Evolutionary conservation across 2,113 vertebrate species (phyloP).

Genomic region (Phaethon lepturus): DNA sequence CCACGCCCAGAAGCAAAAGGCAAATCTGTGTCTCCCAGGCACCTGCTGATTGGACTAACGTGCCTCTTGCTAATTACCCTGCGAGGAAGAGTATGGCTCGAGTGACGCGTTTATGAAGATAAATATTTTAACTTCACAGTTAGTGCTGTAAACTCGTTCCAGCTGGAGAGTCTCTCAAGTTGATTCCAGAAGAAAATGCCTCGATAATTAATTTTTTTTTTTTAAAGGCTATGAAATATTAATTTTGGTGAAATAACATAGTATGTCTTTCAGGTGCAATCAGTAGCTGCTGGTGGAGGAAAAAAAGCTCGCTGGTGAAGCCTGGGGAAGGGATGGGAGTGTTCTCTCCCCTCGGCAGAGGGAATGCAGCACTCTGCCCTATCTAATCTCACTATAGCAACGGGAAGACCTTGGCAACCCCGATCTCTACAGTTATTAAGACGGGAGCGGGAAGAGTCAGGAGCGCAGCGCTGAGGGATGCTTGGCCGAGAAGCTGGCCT

Average conservation of each 20-base stretch:
- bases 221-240: slow-evolving; percentile 5
- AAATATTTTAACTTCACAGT: slow-evolving; percentile 62
- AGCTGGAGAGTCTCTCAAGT: neutral
- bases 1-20: slow-evolving; percentile 62
- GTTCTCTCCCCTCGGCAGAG: slow-evolving; percentile 19
- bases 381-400: slow-evolving; percentile 72
- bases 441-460: slow-evolving; percentile 4
- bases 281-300: neutral
- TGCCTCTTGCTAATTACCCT: slow-evolving; percentile 54
- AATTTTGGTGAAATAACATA: neutral
- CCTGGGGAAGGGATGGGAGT: neutral
- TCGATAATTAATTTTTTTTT: neutral
- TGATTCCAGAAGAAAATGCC: slow-evolving; percentile 47
- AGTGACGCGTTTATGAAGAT: slow-evolving; percentile 47
- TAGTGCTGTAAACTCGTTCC: slow-evolving; percentile 1
- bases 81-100: neutral
- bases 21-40: slow-evolving; percentile 62
- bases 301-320: neutral
- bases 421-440: slow-evolving; percentile 50
- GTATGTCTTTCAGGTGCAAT: slow-evolving; percentile 25
- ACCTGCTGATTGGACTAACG: slow-evolving; percentile 58
- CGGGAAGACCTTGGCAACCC: slow-evolving; percentile 72
- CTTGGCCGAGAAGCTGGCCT: neutral
- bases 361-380: slow-evolving; percentile 46
- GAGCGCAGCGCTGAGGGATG: neutral